These are phyloP conservation scores for Papilio dardanus DNA, from an alignment of 1,140 invertebrate species.

Conservation along the genomic window DNA sequence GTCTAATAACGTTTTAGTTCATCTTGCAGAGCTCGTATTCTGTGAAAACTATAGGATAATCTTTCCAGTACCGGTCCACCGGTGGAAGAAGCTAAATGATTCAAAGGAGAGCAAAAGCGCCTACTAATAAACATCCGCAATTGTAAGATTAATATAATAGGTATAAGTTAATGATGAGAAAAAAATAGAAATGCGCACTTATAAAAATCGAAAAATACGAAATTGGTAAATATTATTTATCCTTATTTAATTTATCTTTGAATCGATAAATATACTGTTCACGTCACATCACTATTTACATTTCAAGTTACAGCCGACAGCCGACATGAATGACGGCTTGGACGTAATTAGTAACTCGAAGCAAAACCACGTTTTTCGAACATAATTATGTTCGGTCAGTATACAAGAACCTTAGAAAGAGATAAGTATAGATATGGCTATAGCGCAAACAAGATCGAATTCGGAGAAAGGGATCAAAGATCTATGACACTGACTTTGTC, in stretches of 20 bases:
- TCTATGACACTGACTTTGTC: too few species aligned
- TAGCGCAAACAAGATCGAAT: too few species aligned
- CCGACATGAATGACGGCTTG: conserved; percentile 19
- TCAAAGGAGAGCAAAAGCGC: background rate
- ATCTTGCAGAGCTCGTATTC: too few species aligned
- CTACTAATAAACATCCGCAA: background rate
- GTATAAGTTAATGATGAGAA: too few species aligned
- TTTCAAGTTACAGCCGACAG: background rate
- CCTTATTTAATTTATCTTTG: background rate
- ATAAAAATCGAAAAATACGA: background rate
- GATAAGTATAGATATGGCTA: too few species aligned
- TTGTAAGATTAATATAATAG: too few species aligned
- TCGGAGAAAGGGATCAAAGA: too few species aligned
- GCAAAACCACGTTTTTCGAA: conserved; percentile 8
- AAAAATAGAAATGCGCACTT: too few species aligned
- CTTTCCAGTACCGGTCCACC: too few species aligned
- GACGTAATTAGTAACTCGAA: conserved; percentile 22
- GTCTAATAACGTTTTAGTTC: background rate
- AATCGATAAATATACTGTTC: background rate
- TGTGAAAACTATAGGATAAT: too few species aligned
- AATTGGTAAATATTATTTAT: background rate
- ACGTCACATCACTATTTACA: conserved; percentile 13
- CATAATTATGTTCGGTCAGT: background rate
- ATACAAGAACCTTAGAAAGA: too few species aligned
- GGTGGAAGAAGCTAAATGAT: background rate